Evolutionary conservation across 2,113 vertebrate genomes (phyloP).

Genomic region (Brachyistius frenatus): DNA sequence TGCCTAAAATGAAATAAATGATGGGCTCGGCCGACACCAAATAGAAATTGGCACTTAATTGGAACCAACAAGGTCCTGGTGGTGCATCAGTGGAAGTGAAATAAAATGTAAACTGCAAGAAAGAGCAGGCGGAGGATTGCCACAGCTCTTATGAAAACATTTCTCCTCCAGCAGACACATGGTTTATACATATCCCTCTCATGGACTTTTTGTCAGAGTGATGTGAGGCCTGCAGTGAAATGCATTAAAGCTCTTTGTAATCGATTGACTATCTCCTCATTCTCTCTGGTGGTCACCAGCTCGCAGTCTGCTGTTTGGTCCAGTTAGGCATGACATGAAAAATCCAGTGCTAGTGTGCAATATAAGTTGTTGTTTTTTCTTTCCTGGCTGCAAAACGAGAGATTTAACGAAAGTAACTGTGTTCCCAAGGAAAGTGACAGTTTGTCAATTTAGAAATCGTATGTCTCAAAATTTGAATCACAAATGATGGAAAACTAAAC

Average conservation of each 20-base stretch:
- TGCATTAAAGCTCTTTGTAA: constrained; percentile 52
- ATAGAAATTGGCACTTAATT: constrained; percentile 43
- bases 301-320: constrained; percentile 32
- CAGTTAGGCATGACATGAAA: constrained; percentile 38
- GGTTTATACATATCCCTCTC: constrained; percentile 39
- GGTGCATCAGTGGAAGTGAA: constrained; percentile 10
- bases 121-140: constrained; percentile 36
- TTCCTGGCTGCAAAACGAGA: background rate
- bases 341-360: constrained; percentile 2
- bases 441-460: background rate
- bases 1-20: constrained; percentile 48
- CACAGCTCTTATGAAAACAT: constrained; percentile 36
- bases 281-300: constrained; percentile 42
- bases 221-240: constrained; percentile 54
- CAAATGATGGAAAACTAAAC: background rate
- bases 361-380: background rate
- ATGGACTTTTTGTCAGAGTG: constrained; percentile 47
- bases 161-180: constrained; percentile 54
- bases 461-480: background rate
- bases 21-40: constrained; percentile 37
- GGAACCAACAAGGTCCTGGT: constrained; percentile 35
- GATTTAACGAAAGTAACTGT: fast-evolving
- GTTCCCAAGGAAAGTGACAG: background rate
- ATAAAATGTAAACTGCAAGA: constrained; percentile 35
- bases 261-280: constrained; percentile 30